Conservation (phyloP, 2,797 vertebrate species). For the Pipistrellus pygmaeus region DNA sequence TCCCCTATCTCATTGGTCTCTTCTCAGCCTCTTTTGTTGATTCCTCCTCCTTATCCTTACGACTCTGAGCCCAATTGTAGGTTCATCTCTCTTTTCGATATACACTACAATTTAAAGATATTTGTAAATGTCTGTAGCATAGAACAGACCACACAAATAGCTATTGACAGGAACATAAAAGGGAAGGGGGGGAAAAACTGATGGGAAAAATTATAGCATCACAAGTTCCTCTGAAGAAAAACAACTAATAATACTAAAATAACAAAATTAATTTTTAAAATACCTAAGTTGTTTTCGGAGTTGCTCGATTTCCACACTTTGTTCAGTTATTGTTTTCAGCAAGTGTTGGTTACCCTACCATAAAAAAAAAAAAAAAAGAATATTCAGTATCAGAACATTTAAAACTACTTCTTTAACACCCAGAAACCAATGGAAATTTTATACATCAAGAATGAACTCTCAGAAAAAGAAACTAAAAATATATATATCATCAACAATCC, state of each 20-base stretch:
- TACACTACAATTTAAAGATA: not conserved
- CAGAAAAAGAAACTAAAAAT: too few species aligned
- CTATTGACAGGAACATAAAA: conserved; percentile 48
- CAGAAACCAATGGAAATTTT: too few species aligned
- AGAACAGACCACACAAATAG: not conserved
- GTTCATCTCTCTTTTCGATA: not conserved
- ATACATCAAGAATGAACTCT: too few species aligned
- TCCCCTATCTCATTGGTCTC: not conserved
- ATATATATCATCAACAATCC: too few species aligned
- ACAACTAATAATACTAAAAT: conserved; percentile 5
- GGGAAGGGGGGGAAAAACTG: fast-evolving
- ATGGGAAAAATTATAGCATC: not conserved
- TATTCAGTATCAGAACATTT: conserved; percentile 29
- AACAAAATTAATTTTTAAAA: conserved; percentile 47
- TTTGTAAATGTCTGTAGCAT: not conserved
- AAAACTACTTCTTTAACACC: not conserved
- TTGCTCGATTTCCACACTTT: conserved; percentile 92
- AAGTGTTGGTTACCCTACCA: conserved; percentile 95
- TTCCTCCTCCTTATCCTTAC: not conserved
- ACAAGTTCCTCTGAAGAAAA: conserved; percentile 23
- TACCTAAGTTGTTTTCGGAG: conserved; percentile 94
- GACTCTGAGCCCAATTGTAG: not conserved
- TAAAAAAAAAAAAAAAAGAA: conserved; percentile 78
- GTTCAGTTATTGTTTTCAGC: conserved; percentile 92
- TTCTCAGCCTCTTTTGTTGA: not conserved